Conservation (phyloP, 2,888 invertebrate genomes). For the Heliconius erato region DNA sequence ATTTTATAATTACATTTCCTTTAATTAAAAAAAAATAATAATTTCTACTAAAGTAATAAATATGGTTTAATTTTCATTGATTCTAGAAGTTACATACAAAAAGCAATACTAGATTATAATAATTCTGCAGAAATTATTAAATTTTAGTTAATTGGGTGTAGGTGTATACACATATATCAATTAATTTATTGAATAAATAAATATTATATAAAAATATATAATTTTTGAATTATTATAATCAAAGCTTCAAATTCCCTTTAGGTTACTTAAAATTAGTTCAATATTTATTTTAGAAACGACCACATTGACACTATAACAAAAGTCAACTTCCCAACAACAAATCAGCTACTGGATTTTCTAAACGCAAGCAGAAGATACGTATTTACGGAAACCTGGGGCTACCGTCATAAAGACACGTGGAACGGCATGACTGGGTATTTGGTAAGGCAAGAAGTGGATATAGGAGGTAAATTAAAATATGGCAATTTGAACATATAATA, state of each 20-base stretch:
- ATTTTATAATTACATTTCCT: background rate
- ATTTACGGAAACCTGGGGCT: slow-evolving; percentile 87
- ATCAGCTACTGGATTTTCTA: slow-evolving; percentile 85
- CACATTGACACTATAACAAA: slow-evolving; percentile 88
- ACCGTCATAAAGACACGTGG: slow-evolving; percentile 85
- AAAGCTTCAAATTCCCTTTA: no score
- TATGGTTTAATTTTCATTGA: background rate
- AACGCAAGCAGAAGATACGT: slow-evolving; percentile 85
- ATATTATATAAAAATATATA: background rate
- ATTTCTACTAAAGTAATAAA: no score
- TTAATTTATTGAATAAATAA: background rate
- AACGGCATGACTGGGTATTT: slow-evolving; percentile 89
- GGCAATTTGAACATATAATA: background rate
- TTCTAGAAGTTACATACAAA: background rate
- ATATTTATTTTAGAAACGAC: slow-evolving; percentile 65
- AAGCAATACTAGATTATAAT: background rate
- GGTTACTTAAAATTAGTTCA: background rate
- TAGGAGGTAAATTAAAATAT: slow-evolving; percentile 80
- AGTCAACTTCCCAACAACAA: slow-evolving; percentile 86
- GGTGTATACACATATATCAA: background rate
- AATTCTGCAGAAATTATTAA: background rate
- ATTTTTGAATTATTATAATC: no score
- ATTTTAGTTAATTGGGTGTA: background rate
- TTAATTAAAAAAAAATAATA: background rate
- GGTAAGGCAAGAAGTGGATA: slow-evolving; percentile 85